Base-by-base conservation (phyloP, 2,888 invertebrate genomes). In the Graphium colonna region DNA sequence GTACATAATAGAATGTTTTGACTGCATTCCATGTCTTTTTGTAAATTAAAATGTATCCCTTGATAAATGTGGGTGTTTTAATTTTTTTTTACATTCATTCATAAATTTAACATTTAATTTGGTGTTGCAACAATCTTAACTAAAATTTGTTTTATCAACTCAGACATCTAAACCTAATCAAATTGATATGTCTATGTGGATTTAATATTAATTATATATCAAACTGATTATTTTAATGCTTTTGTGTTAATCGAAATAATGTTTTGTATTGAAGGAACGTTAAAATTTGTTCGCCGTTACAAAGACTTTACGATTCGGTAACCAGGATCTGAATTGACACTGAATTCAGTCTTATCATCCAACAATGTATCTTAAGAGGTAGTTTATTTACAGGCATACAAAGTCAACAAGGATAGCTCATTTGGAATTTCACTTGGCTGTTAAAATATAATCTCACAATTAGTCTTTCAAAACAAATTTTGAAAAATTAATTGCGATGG, bases 321-420 rank as follows among this genome's bases (percentile, higher is more conserved):
- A 65, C 57, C 60, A 59, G 64, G 72, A 71, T 77, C 85, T 82
- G 88, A 90, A 90, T 90, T 90, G 90, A 90, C 90, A 82, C 80
- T 72, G 84, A 83, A 84, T 86, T 90, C 90, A 90, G 90, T 90
- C 90, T 90, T 89, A 70, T 75, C 73, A 79, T 79, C 73, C 75
- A 79, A 74, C 71, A 71, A 73, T 65, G 55, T 59, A 43, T 21
- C 53, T 64, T 72, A 75, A 77, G 82, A 86, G 79, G 81, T 84
- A 83, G 70, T 69, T 77, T 82, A 83, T 86, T 77, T 82, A 85
- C 82, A 83, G 67, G 68, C 71, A 71, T 15, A 63, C 67, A 61
- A 65, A 59, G 36, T 56, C 53, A 57, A 60, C 58, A 57, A 39
- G 28, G 44, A 54, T 49, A 40, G 49, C 12, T 40, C 49, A 54